Conservation (phyloP, 2,113 vertebrate species). For the Addax nasomaculatus region DNA sequence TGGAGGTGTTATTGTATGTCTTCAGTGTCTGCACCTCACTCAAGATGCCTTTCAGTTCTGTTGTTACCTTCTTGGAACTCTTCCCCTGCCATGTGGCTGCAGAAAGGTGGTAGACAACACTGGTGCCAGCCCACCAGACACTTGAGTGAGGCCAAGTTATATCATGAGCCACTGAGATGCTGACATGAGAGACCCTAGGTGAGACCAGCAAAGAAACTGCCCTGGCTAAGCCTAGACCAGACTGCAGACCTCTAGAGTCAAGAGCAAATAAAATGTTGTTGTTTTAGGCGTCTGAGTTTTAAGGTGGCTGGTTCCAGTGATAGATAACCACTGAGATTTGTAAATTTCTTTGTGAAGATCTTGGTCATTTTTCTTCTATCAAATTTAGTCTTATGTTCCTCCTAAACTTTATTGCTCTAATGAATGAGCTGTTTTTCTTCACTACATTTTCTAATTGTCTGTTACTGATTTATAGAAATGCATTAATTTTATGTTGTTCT, state of each 20-base stretch:
- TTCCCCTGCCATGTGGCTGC: background rate
- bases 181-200: background rate
- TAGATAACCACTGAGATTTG: background rate
- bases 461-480: background rate
- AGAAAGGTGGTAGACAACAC: background rate
- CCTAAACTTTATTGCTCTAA: background rate
- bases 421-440: background rate
- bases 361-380: background rate
- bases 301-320: background rate
- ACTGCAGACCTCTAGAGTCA: background rate
- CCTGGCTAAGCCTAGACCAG: background rate
- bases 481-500: background rate
- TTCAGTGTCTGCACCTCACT: background rate
- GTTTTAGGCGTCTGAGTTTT: background rate
- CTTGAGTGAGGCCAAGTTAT: background rate
- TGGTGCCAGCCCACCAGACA: background rate
- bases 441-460: background rate
- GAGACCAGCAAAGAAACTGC: background rate
- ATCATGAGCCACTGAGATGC: background rate
- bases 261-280: background rate
- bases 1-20: background rate
- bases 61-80: background rate
- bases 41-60: background rate
- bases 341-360: background rate
- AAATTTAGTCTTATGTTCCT: background rate